Evolutionary conservation across 2,797 vertebrate species (phyloP), one percentile per base, ranked within the genome.

Genomic region (Enoplosus armatus): DNA sequence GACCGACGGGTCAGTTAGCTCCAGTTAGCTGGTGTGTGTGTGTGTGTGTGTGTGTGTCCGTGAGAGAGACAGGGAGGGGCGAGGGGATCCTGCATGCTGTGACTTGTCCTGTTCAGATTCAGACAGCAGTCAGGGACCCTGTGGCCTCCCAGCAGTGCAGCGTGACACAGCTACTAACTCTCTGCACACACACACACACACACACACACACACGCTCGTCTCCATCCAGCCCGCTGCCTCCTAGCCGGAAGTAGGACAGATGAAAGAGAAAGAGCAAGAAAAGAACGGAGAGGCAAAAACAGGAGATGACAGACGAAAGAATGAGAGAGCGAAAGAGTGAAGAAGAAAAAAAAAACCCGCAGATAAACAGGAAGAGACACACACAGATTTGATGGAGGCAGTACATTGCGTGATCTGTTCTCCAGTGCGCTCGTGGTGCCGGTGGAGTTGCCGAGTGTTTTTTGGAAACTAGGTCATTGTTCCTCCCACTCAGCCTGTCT

Each of bases 381-480:
- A 79, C 63, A 68, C 54, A 87, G 62, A 85, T 89, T 88, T 89
- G 82, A 90, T 77, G 26, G 69, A 80, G 75, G 79, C 87, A 84
- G 87, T 70, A 55, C 86, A 79, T 88, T 87, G 87, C 73, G 59
- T 89, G 90, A 88, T 90, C 74, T 83, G 85, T 86, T 89, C 86
- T 89, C 76, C 81, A 75, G 75, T 77, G 73, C 15, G 63, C 76
- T 82, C 15, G 37, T 84, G 85, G 90, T 87, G 87, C 84, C 69
- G 83, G 84, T 89, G 76, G 90, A 92, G 88, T 83, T 90, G 84
- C 85, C 50, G 85, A 89, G 87, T 89, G 86, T 87, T 91, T 92
- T 91, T 90, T 89, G 83, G 89, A 94, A 95, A 93, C 90, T 95
- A 92, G 93, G 93, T 94, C 94, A 94, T 91, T 93, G 89, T 93